These are phyloP conservation scores for Cyanoderma ruficeps DNA, from an alignment of 2,113 vertebrate species.

Conservation along the genomic window DNA sequence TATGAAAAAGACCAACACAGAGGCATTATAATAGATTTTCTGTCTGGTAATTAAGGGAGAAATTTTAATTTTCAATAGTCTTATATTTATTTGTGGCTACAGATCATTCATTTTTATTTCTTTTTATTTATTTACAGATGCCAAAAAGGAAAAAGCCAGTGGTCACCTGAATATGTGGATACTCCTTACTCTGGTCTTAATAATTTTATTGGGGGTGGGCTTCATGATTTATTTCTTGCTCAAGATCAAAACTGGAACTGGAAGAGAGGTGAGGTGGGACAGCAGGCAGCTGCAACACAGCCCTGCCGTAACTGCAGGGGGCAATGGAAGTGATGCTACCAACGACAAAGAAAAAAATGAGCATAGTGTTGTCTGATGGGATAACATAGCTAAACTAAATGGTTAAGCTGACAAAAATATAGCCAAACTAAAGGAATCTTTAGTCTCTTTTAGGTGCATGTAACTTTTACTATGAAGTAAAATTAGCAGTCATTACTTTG, in stretches of 20 bases:
- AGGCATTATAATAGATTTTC: neutral
- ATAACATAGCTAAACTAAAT: neutral
- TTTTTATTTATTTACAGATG: constrained; percentile 21
- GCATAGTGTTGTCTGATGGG: neutral
- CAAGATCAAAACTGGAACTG: neutral
- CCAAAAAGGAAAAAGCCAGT: neutral
- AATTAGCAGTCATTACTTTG: neutral
- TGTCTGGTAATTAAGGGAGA: neutral
- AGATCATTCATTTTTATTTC: neutral
- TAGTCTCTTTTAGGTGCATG: neutral
- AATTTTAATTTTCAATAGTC: neutral
- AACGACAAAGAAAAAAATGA: neutral
- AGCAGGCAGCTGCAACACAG: neutral
- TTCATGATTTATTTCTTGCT: constrained; percentile 6
- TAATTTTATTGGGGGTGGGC: neutral
- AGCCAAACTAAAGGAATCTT: neutral
- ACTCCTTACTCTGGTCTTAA: neutral
- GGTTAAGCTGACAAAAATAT: neutral
- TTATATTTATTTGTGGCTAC: neutral
- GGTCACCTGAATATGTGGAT: neutral
- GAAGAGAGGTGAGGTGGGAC: fast-evolving
- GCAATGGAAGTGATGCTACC: neutral
- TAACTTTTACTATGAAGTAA: neutral
- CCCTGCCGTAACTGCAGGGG: neutral
- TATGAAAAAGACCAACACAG: neutral